Conservation (phyloP, 1,140 invertebrate species). For the Vanessa tameamea region DNA sequence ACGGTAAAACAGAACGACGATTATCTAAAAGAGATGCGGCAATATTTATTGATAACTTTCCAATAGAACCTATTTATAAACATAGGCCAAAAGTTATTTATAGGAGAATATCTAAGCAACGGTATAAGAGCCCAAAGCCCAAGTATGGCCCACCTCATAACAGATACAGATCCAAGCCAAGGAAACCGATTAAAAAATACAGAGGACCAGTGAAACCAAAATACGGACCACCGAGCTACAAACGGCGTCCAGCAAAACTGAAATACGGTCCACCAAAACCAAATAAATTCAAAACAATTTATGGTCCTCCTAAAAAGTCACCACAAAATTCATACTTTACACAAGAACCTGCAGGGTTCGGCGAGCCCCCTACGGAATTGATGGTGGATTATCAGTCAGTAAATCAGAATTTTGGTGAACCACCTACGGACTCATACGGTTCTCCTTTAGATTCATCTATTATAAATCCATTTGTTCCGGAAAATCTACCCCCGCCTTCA, state of each 20-base stretch:
- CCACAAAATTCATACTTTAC: constrained; percentile 40
- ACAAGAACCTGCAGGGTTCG: constrained; percentile 56
- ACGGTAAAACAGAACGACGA: constrained; percentile 42
- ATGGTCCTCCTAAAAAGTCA: constrained; percentile 49
- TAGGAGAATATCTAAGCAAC: constrained; percentile 55
- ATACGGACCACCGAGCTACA: constrained; percentile 48
- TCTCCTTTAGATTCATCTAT: constrained; percentile 16
- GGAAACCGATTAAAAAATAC: constrained; percentile 48
- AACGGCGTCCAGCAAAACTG: constrained; percentile 48
- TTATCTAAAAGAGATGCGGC: constrained; percentile 58
- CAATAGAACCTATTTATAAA: constrained; percentile 48
- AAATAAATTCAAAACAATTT: constrained; percentile 41
- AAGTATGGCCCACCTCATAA: constrained; percentile 48
- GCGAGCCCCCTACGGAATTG: constrained; percentile 55
- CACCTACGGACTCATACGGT: constrained; percentile 56
- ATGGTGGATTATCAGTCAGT: constrained; percentile 35
- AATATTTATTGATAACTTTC: constrained; percentile 55
- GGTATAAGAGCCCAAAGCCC: constrained; percentile 51
- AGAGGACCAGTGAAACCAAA: constrained; percentile 40
- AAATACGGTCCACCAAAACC: constrained; percentile 51
- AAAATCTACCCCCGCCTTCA: constrained; percentile 31
- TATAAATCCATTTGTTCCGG: constrained; percentile 21
- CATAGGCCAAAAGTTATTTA: constrained; percentile 62
- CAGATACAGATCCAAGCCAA: constrained; percentile 42
- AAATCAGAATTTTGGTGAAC: constrained; percentile 51